Evolutionary conservation across 2,797 vertebrate species (phyloP).

Genomic region (Onychomys arenicola): DNA sequence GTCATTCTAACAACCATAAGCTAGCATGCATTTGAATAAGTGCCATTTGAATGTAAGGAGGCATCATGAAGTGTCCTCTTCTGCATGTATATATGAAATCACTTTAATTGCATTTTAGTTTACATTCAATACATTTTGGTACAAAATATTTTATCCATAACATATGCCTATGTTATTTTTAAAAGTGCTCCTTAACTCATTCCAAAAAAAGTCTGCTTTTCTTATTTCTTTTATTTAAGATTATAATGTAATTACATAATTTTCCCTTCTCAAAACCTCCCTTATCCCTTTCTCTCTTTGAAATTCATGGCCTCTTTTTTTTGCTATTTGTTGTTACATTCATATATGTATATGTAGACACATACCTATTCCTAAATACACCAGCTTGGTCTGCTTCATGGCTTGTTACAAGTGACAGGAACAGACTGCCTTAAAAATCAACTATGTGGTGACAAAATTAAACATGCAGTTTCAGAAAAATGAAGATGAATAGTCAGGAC

Average conservation of each 20-base stretch:
- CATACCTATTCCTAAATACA: background rate
- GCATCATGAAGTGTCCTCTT: background rate
- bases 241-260: background rate
- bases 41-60: background rate
- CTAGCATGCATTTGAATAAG: background rate
- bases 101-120: slow-evolving; percentile 26
- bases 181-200: background rate
- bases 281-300: background rate
- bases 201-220: slow-evolving; percentile 36
- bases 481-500: background rate
- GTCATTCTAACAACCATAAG: background rate
- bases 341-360: background rate
- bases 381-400: background rate
- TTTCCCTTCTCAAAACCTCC: background rate
- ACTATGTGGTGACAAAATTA: background rate
- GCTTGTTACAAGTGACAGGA: slow-evolving; percentile 43
- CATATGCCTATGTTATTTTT: background rate
- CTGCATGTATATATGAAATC: background rate
- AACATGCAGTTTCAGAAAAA: background rate
- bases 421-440: background rate
- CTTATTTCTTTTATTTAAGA: background rate
- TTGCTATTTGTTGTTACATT: background rate
- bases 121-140: slow-evolving; percentile 12
- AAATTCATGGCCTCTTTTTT: background rate
- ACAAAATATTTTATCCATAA: slow-evolving; percentile 1